Percentiles rank a stretch among this genome's conserved stretches.
phyloP scores from a whole-genome alignment of 1,140 invertebrate genomes.

The Pseudomyrmex flavicornis region DNA sequence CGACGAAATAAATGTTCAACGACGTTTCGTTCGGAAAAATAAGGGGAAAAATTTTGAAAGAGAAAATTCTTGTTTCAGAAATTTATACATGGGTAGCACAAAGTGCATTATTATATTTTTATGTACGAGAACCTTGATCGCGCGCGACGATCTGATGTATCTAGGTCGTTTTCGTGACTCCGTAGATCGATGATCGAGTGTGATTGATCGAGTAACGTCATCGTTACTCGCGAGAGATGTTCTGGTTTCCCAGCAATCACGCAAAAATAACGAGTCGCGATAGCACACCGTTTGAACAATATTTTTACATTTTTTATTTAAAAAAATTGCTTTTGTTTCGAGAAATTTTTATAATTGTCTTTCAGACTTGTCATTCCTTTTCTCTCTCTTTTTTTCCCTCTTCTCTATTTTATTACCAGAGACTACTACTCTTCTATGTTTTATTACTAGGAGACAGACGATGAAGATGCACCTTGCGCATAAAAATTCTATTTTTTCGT shows the following conservation, averaged over 20 bases:
- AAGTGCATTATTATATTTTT: no score
- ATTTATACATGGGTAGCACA: no score
- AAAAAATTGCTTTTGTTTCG: no score
- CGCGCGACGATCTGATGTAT: slow-evolving; percentile 22
- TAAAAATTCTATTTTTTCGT: background rate
- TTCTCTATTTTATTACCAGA: no score
- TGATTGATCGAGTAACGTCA: slow-evolving; percentile 42
- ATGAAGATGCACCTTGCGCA: background rate
- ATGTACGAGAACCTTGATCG: background rate
- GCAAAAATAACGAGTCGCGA: slow-evolving; percentile 9
- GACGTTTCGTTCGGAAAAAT: no score
- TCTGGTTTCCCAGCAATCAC: background rate
- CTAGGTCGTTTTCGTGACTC: slow-evolving; percentile 25
- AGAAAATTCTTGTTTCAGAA: no score
- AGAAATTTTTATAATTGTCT: no score
- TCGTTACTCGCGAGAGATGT: background rate
- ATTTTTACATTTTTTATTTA: no score
- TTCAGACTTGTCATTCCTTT: background rate
- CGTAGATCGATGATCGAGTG: slow-evolving; percentile 41
- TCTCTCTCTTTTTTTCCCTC: background rate
- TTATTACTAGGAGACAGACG: background rate
- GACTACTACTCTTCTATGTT: no score
- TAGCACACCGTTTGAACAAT: no score
- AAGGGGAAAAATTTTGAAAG: no score
- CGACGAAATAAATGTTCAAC: no score